Conservation (phyloP, 2,888 invertebrate genomes). For the Aplocera efformata region DNA sequence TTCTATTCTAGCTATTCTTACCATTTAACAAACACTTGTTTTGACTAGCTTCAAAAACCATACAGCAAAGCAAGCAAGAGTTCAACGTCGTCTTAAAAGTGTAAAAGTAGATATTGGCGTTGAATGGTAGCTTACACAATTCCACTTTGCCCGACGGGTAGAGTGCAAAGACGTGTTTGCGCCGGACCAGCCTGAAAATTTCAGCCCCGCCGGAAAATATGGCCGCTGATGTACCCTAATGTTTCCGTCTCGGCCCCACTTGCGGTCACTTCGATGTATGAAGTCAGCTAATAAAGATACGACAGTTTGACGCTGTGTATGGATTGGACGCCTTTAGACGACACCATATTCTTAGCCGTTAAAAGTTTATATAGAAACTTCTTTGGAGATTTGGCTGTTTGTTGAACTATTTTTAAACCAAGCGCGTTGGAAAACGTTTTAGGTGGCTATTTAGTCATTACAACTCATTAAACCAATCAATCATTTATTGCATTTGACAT, state of each 20-base stretch:
- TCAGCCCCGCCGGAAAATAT: conserved; percentile 68
- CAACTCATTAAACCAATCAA: no score
- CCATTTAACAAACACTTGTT: no score
- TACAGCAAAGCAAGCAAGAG: conserved; percentile 6
- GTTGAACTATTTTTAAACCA: no score
- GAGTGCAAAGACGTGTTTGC: conserved; percentile 78
- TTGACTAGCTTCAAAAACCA: no score
- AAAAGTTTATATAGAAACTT: no score
- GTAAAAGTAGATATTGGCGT: conserved; percentile 59
- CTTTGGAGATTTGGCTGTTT: no score
- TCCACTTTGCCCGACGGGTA: conserved; percentile 62
- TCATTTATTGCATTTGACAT: no score
- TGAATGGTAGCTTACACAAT: conserved; percentile 60
- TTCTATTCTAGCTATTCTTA: no score
- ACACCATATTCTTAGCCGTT: not conserved
- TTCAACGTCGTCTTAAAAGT: conserved; percentile 43
- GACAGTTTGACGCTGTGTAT: conserved; percentile 33
- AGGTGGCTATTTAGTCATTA: no score
- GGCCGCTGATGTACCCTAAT: conserved; percentile 76
- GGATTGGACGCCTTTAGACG: not conserved
- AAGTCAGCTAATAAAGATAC: conserved; percentile 51
- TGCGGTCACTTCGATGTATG: conserved; percentile 67
- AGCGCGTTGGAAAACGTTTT: no score
- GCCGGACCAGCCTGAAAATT: conserved; percentile 68
- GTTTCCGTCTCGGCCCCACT: conserved; percentile 72